Evolutionary conservation across 35 echinoderm and acorn worm genomes (phyloP).

Genomic region (Acanthaster planci): DNA sequence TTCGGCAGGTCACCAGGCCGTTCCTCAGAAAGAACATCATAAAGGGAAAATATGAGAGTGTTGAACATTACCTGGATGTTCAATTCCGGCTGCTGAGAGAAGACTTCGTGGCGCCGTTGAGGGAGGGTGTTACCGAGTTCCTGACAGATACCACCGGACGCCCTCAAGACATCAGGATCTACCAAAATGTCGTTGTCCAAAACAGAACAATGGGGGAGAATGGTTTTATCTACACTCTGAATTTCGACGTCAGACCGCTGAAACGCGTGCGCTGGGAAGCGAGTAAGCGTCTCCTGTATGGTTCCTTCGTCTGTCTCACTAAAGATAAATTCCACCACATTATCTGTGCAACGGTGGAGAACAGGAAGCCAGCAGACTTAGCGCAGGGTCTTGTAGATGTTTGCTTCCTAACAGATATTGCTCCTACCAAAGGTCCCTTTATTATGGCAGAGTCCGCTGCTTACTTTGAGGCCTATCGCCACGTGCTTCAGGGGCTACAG

Average conservation of each 20-base stretch:
- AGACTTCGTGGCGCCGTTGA: slow-evolving; percentile 62
- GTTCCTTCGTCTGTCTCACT: slow-evolving; percentile 75
- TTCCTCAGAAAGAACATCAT: slow-evolving; percentile 64
- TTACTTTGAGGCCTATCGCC: slow-evolving; percentile 87
- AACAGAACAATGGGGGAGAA: background rate
- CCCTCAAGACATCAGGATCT: slow-evolving; percentile 47
- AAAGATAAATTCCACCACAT: slow-evolving; percentile 71
- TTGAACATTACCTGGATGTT: slow-evolving; percentile 70
- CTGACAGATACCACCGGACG: background rate
- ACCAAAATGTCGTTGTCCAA: slow-evolving; percentile 28
- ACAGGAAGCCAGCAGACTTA: slow-evolving; percentile 43
- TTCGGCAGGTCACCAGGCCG: slow-evolving; percentile 18
- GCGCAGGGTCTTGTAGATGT: slow-evolving; percentile 45
- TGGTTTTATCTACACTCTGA: background rate
- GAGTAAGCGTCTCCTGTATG: slow-evolving; percentile 72
- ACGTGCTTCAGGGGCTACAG: slow-evolving; percentile 73
- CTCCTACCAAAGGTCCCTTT: slow-evolving; percentile 14
- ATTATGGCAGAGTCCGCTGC: slow-evolving; percentile 78
- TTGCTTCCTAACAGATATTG: background rate
- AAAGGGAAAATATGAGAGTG: slow-evolving; percentile 40
- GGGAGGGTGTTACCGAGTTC: slow-evolving; percentile 52
- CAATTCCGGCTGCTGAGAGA: slow-evolving; percentile 69
- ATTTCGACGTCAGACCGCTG: slow-evolving; percentile 29
- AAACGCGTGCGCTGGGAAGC: slow-evolving; percentile 51
- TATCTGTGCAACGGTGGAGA: slow-evolving; percentile 63